Evolutionary conservation across 2,113 vertebrate genomes (phyloP).

Genomic region (Procapra przewalskii): DNA sequence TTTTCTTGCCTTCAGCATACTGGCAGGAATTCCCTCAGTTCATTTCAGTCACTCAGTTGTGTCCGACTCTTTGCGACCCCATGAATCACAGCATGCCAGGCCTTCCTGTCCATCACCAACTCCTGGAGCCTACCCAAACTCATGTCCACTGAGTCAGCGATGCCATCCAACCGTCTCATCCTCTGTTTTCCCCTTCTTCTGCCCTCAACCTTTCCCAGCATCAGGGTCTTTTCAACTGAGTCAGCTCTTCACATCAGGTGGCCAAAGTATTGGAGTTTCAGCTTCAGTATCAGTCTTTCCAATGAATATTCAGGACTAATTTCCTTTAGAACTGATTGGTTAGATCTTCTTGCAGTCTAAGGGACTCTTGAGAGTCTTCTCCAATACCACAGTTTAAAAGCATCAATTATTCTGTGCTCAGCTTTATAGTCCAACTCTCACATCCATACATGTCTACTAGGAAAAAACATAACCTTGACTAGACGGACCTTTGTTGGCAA

Average conservation of each 20-base stretch:
- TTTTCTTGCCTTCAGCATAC: neutral
- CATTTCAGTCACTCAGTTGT: neutral
- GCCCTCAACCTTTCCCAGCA: neutral
- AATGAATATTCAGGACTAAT: neutral
- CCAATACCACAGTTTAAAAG: neutral
- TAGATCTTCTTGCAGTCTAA: neutral
- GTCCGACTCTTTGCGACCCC: rapidly evolving
- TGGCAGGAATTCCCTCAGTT: neutral
- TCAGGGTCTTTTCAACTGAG: neutral
- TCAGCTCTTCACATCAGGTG: neutral
- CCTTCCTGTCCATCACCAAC: neutral
- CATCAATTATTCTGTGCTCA: neutral
- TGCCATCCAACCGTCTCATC: neutral
- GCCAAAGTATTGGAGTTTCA: neutral
- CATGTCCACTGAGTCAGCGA: neutral
- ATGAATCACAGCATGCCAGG: rapidly evolving
- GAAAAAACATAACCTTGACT: neutral
- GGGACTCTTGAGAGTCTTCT: neutral
- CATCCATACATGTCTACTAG: neutral
- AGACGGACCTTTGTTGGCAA: neutral
- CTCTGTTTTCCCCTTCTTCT: rapidly evolving
- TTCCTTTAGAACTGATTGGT: neutral
- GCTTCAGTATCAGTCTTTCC: neutral
- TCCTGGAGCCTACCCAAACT: neutral
- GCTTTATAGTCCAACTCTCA: neutral